A percentile compares a stretch with the other conserved stretches of the same genome.
These are phyloP conservation scores for Tadarida brasiliensis DNA, from an alignment of 2,797 vertebrate species.

Conservation along the genomic window DNA sequence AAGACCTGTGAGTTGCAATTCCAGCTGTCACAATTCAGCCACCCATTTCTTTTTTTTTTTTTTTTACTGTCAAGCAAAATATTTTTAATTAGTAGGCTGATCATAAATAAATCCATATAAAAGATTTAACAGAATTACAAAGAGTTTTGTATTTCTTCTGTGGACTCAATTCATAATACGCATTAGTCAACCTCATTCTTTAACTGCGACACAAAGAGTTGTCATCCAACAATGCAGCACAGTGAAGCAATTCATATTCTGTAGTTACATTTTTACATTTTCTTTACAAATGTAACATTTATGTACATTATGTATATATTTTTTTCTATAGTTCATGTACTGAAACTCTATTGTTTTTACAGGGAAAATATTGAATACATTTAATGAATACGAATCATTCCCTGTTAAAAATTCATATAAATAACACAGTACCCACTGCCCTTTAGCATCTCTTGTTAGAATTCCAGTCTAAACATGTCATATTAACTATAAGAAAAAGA, in stretches of 20 bases:
- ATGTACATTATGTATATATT: constrained; percentile 89
- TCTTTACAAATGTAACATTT: constrained; percentile 90
- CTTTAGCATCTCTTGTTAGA: constrained; percentile 85
- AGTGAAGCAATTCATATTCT: constrained; percentile 84
- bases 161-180: constrained; percentile 81
- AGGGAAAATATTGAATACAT: constrained; percentile 87
- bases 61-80: constrained; percentile 90
- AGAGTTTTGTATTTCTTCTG: constrained; percentile 87
- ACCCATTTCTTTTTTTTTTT: not conserved
- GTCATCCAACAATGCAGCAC: constrained; percentile 86
- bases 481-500: constrained; percentile 84
- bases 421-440: constrained; percentile 83
- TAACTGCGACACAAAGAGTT: constrained; percentile 85
- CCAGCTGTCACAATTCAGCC: not conserved
- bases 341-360: constrained; percentile 88
- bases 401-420: constrained; percentile 88
- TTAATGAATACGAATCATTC: constrained; percentile 86
- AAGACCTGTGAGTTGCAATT: not conserved
- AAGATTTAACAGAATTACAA: constrained; percentile 94
- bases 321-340: constrained; percentile 87
- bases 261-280: constrained; percentile 91
- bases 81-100: constrained; percentile 97
- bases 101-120: constrained; percentile 99
- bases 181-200: constrained; percentile 85
- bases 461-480: constrained; percentile 83